Percentiles rank a stretch among this genome's conserved stretches.
Conservation (phyloP, 2,797 vertebrate genomes). For the Xerus rutilus region DNA sequence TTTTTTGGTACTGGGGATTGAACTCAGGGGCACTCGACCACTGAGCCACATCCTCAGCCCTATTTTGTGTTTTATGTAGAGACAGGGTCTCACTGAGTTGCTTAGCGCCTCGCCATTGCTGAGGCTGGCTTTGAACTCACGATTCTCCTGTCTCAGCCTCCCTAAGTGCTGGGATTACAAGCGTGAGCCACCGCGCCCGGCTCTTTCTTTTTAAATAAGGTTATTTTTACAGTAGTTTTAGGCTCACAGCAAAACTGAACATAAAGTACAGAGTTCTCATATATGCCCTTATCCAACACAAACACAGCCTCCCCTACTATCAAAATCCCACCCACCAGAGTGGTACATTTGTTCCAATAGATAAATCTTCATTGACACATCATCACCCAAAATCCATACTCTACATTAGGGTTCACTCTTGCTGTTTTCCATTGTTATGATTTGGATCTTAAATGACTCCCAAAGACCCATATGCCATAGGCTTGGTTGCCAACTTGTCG, state of each 20-base stretch:
- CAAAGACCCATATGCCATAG: too few relatives aligned
- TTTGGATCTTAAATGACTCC: too few relatives aligned
- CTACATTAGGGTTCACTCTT: background rate
- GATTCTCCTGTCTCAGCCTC: too few relatives aligned
- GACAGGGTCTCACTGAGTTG: too few relatives aligned
- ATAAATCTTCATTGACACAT: background rate
- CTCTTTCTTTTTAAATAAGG: background rate
- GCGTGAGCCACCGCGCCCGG: too few relatives aligned
- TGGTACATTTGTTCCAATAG: background rate
- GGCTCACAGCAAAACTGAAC: background rate
- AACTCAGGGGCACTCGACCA: too few relatives aligned
- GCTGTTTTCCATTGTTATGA: background rate
- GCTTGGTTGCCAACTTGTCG: background rate
- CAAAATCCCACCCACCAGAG: background rate
- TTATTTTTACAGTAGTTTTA: conserved; percentile 23
- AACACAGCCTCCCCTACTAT: background rate
- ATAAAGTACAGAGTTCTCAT: background rate
- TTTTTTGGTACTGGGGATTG: too few relatives aligned
- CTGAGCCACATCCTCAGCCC: too few relatives aligned
- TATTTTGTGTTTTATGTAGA: too few relatives aligned
- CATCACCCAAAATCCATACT: background rate
- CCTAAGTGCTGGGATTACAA: too few relatives aligned
- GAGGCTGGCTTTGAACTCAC: too few relatives aligned
- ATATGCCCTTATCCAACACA: background rate
- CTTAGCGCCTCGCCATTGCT: too few relatives aligned